Evolutionary conservation across 2,113 vertebrate genomes (phyloP), one percentile per base, ranked within the genome.

Genomic region (Salminus brasiliensis): DNA sequence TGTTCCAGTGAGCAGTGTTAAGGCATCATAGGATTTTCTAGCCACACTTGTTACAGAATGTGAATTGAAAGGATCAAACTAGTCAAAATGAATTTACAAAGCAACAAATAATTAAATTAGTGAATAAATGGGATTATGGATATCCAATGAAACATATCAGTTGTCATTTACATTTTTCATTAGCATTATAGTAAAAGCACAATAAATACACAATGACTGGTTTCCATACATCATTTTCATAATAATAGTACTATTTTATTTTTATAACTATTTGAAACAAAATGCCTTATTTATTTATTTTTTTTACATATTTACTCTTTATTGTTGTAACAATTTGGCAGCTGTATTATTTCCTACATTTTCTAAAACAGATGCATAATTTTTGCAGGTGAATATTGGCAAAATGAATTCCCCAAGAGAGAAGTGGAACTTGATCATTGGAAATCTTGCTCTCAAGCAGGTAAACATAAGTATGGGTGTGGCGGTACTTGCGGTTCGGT

Each of bases 371-470:
- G 23, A 5, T 57, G 4, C 13, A 55, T 65, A 21, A 57, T 27
- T 57, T 43, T 29, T 49, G 45, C 66, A 99, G 97, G 95, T 96
- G 85, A 98, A 99, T 85, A 93, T 93, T 0, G 96, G 96, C 52
- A 94, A 94, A 89, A 92, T 97, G 66, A 95, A 95, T 59, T 81
- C 92, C 76, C 60, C 91, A 47, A 92, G 82, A 52, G 95, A 96
- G 77, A 93, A 91, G 76, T 94, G 93, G 93, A 93, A 88, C 87
- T 84, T 98, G 88, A 94, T 95, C 11, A 83, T 89, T 74, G 95
- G 96, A 72, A 99, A 98, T 84, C 90, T 99, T 70, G 95, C 95
- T 1, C 92, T 99, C 16, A 95, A 97, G 65, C 97, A 99, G 94
- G 97, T 98, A 82, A 86, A 3, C 68, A 3, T 23, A n/a, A n/a